Base-by-base conservation (phyloP, 2,797 vertebrate genomes). In the Synanceia verrucosa region DNA sequence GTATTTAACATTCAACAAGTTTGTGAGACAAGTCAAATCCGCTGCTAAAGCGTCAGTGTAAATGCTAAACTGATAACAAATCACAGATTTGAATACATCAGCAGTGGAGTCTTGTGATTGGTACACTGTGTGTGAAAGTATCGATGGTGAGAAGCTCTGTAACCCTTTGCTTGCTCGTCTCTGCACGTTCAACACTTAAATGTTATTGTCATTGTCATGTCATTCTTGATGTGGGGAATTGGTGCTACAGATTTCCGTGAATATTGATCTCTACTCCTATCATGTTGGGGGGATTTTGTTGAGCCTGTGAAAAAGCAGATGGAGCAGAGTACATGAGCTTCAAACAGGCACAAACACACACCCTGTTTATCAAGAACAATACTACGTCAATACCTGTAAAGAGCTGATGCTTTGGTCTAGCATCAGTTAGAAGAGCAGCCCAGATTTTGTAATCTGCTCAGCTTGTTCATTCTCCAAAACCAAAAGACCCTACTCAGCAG, bases 401-500 rank as follows among this genome's bases (percentile, higher is more conserved):
- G 19, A 66, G 28, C 33, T 57, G 43, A 60, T 64, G 75, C 59
- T 77, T 81, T 76, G 70, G 74, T 76, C 70, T 69, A 55, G 70
- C 53, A 65, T 81, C 78, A 62, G 51, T 74, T 48, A 59, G 56
- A 70, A 5, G 41, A 75, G 31, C 74, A 68, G 60, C 56, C 21
- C 53, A 65, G 50, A 64, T 70, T 76, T 69, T 78, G 50, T 81
- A 75, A 87, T 89, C 77, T 76, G 44, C 48, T 59, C 73, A 9
- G 11, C 14, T 6, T 71, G 59, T 64, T 81, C 56, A 59, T 75
- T 59, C 65, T 58, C 66, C 55, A 53, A 72, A 84, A 81, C 33
- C 5, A 41, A 78, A 77, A 73, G 18, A 12, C 41, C 52, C 3
- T 4, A 79, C 57, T 83, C 82, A 79, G 84, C 79, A 72, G 23